A percentile compares a stretch with the other conserved stretches of the same genome.
These are phyloP conservation scores for Belgica antarctica DNA, from an alignment of 2,888 invertebrate species.

Conservation along the genomic window DNA sequence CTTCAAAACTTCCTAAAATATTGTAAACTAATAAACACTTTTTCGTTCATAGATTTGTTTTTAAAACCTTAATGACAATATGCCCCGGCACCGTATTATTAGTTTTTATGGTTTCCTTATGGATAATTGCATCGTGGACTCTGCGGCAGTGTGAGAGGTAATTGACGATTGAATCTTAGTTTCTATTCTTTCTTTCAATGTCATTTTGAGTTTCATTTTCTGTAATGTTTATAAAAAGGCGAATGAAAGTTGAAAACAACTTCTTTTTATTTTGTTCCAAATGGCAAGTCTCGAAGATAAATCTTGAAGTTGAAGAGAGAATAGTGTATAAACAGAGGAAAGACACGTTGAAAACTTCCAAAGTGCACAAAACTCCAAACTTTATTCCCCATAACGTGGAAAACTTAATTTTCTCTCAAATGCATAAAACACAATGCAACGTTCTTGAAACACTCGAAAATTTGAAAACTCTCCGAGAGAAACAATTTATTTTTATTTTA, in stretches of 20 bases:
- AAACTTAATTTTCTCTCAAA: background rate
- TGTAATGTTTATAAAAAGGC: background rate
- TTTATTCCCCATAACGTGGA: background rate
- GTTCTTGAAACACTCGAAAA: background rate
- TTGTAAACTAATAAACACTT: background rate
- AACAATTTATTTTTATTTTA: constrained; percentile 17
- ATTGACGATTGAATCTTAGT: background rate
- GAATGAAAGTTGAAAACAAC: constrained; percentile 7
- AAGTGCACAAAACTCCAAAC: background rate
- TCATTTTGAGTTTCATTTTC: background rate
- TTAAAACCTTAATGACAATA: constrained; percentile 99
- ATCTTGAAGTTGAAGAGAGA: background rate
- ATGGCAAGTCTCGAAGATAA: background rate
- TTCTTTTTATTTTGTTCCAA: constrained; percentile 5
- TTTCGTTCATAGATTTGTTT: constrained; percentile 66
- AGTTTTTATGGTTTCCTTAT: constrained; percentile 98
- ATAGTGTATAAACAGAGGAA: background rate
- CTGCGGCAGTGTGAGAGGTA: constrained; percentile 98
- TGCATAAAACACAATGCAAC: constrained; percentile 13
- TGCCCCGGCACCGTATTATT: constrained; percentile 96
- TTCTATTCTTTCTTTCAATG: background rate
- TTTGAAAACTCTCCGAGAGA: constrained; percentile 24
- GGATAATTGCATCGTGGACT: constrained; percentile 99
- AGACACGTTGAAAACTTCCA: background rate
- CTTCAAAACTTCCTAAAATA: too few species aligned